Conservation (phyloP, 2,113 vertebrate genomes). For the Rousettus leschenaultii region DNA sequence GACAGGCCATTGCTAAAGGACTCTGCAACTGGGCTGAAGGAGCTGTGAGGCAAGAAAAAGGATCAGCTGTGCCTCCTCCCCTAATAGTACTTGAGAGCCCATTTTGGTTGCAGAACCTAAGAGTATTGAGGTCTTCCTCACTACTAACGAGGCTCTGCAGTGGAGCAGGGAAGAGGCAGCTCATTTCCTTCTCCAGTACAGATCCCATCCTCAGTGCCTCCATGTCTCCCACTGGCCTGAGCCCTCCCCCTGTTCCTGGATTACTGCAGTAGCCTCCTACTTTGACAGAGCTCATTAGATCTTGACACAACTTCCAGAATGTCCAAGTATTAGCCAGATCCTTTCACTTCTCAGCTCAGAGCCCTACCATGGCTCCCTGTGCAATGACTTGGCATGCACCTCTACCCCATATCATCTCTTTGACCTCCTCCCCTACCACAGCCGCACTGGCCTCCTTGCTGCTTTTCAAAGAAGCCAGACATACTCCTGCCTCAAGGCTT, state of each 20-base stretch:
- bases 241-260: neutral
- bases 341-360: neutral
- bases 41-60: neutral
- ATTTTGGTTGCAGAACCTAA: neutral
- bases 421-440: neutral
- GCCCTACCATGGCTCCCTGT: fast-evolving
- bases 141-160: neutral
- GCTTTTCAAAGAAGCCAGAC: neutral
- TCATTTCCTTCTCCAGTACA: neutral
- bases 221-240: neutral
- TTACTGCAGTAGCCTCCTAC: neutral
- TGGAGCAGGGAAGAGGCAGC: neutral
- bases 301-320: neutral
- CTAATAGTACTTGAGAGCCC: neutral
- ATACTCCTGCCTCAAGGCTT: neutral
- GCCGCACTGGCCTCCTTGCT: neutral
- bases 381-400: fast-evolving
- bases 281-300: fast-evolving
- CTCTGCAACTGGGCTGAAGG: neutral
- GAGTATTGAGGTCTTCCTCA: neutral
- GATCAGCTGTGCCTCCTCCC: fast-evolving
- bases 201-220: neutral
- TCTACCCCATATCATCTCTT: neutral
- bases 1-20: neutral
- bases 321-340: neutral